Base-by-base conservation (phyloP, 1,140 invertebrate species). In the Drosophila saltans region DNA sequence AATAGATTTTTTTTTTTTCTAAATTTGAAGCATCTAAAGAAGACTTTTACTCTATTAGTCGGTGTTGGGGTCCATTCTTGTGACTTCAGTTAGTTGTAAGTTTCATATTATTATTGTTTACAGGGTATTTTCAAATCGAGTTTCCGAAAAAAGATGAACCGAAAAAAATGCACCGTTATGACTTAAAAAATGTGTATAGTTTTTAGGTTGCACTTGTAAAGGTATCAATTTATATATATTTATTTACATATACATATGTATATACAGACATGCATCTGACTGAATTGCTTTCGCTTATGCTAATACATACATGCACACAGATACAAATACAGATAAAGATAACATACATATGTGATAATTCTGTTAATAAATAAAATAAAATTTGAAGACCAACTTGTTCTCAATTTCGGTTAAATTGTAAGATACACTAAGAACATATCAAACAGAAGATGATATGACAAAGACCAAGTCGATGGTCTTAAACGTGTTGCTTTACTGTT, bases 91-190 rank as follows among this genome's bases (percentile, higher is more conserved):
- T 30, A 7, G 33, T 36, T 36, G 33, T 36, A 0, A 36, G 6
- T 6, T 36, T 6, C 3, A 4, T 36, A 36, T 16, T 16, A 16
- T 16, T 0, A 16, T 16, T 16, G 16, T 16, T 4, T n/a, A 43
- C 1, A 10, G 24, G 45, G 45, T 52, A 52, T 52, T 26, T 9
- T 24, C 9, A 26, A 26, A 10, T 26, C 24, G 45, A 8, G 0
- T 9, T 26, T 52, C 2, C 1, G 7, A 43, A 16, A 16, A 45
- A 45, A 21, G 21, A 45, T 0, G 6, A 52, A 52, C 33, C 0
- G 9, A 10, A 24, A 52, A 52, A 70, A 70, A 76, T 76, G 45
- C 60, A 76, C 66, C 74, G 73, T 76, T 77, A 77, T 61, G 43
- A 36, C 41, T 41, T 24, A 16, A n/a, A 28, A 59, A 40, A 28